These are phyloP conservation scores for Falco novaeseelandiae DNA, from an alignment of 2,797 vertebrate species.

Conservation along the genomic window DNA sequence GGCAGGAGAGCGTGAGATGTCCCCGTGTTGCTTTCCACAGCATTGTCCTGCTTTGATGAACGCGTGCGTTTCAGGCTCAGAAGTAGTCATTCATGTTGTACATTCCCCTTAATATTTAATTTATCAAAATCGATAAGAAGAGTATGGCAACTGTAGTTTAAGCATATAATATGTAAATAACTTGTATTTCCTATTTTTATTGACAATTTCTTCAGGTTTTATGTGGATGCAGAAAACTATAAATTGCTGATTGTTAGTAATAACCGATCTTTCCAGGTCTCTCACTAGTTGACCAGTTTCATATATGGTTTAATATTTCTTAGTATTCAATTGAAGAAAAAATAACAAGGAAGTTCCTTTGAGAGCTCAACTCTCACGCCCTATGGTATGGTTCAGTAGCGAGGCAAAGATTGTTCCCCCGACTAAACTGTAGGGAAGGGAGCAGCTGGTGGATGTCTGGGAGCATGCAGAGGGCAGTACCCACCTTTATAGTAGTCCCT, in stretches of 20 bases:
- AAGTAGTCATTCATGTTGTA: background rate
- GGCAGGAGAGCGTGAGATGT: background rate
- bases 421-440: background rate
- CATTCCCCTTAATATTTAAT: background rate
- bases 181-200: background rate
- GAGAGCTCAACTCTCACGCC: background rate
- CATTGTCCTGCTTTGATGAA: background rate
- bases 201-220: background rate
- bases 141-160: background rate
- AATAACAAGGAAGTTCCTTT: background rate
- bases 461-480: background rate
- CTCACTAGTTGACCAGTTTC: background rate
- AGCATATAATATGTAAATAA: background rate
- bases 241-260: background rate
- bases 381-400: background rate
- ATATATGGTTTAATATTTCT: background rate
- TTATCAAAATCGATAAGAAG: background rate
- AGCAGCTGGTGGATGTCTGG: background rate
- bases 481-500: background rate
- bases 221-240: background rate
- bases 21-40: background rate
- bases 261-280: background rate
- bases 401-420: background rate
- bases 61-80: background rate
- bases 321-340: background rate